Evolutionary conservation across 2,888 invertebrate species (phyloP).

Genomic region (Pedicia rivosa): DNA sequence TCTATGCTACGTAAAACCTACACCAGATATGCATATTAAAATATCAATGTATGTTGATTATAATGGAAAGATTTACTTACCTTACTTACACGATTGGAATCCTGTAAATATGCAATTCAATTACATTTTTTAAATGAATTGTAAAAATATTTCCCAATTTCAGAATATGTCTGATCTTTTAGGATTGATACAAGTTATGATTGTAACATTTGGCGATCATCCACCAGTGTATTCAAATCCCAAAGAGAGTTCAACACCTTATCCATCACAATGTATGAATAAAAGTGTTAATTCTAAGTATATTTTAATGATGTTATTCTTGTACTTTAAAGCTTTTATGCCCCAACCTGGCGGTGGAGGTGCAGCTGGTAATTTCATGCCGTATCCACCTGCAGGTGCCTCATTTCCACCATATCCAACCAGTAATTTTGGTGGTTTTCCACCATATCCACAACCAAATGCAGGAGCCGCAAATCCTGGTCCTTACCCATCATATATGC

Average conservation of each 20-base stretch:
- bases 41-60: constrained; percentile 87
- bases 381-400: constrained; percentile 37
- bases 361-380: constrained; percentile 25
- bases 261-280: constrained; percentile 33
- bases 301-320: background rate
- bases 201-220: constrained; percentile 81
- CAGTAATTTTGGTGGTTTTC: constrained; percentile 28
- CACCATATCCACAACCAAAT: constrained; percentile 20
- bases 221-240: constrained; percentile 84
- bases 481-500: constrained; percentile 36
- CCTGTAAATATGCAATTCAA: constrained; percentile 33
- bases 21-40: constrained; percentile 88
- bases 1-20: constrained; percentile 87
- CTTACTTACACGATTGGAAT: constrained; percentile 92
- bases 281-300: background rate
- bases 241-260: constrained; percentile 37
- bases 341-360: constrained; percentile 23
- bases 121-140: background rate
- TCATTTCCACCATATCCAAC: constrained; percentile 31
- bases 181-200: constrained; percentile 81
- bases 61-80: constrained; percentile 90
- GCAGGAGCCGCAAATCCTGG: constrained; percentile 20
- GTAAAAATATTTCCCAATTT: constrained; percentile 14
- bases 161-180: constrained; percentile 63
- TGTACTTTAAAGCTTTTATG: constrained; percentile 25